phyloP scores from a whole-genome alignment of 2,888 invertebrate species.

The Heliothis peltigera region DNA sequence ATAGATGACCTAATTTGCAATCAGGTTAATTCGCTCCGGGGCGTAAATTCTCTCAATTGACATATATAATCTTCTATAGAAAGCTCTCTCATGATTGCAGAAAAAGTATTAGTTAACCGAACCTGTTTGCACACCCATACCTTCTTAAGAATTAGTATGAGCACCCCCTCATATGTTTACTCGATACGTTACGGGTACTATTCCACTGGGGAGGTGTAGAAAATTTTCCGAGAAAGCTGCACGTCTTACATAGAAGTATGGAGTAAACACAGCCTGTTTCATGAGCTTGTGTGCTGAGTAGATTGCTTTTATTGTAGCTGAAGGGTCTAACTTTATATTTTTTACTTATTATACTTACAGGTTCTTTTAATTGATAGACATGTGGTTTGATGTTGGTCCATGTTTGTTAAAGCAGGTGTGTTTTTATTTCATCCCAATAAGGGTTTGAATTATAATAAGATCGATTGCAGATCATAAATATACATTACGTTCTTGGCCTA shows the following conservation, averaged over 20 bases:
- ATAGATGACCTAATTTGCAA: background rate
- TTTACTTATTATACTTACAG: no score
- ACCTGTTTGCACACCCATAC: background rate
- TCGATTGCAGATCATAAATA: conserved; percentile 25
- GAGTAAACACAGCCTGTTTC: conserved; percentile 20
- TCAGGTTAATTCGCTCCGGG: background rate
- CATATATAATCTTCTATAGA: background rate
- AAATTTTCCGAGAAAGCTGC: conserved; percentile 7
- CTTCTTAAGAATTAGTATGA: background rate
- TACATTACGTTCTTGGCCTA: conserved; percentile 6
- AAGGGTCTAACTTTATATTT: background rate
- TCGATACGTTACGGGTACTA: background rate
- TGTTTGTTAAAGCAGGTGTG: background rate
- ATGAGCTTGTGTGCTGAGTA: background rate
- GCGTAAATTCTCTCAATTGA: background rate
- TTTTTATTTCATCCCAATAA: background rate
- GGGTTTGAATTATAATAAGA: background rate
- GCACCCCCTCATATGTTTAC: conserved; percentile 6
- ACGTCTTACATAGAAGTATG: conserved; percentile 10
- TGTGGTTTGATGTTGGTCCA: background rate
- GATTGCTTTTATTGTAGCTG: background rate
- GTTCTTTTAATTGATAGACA: no score
- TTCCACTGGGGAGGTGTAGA: conserved; percentile 24
- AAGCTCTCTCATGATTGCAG: background rate
- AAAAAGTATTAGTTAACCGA: background rate